Conservation (phyloP, 2,888 invertebrate genomes). For the Acanthosoma haemorrhoidale region DNA sequence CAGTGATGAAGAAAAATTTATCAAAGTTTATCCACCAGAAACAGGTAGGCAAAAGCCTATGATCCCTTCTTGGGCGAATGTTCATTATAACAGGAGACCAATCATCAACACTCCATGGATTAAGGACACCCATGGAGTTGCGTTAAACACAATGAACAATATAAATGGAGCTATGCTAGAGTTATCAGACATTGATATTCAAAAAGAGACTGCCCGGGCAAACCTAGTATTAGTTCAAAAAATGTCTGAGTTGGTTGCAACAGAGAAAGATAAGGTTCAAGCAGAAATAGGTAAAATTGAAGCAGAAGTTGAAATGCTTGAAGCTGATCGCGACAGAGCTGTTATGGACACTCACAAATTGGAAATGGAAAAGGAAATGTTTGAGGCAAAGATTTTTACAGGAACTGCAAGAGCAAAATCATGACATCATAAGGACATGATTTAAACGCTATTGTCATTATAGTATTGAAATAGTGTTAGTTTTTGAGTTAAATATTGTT, state of each 20-base stretch:
- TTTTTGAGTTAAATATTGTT: no score
- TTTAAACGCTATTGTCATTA: no score
- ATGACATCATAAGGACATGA: background rate
- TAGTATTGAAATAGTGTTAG: no score
- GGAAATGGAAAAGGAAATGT: conserved; percentile 33
- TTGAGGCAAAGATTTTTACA: conserved; percentile 34
- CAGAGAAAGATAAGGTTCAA: conserved; percentile 39
- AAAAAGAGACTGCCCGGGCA: conserved; percentile 38
- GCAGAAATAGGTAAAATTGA: conserved; percentile 21
- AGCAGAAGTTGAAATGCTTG: conserved; percentile 20
- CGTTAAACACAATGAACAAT: conserved; percentile 31
- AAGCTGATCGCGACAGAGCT: conserved; percentile 27
- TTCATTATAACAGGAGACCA: conserved; percentile 31
- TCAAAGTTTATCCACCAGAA: conserved; percentile 24
- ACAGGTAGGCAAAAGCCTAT: conserved; percentile 30
- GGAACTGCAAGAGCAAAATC: conserved; percentile 19
- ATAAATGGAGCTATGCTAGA: conserved; percentile 34
- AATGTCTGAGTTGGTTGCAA: conserved; percentile 36
- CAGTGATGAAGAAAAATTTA: conserved; percentile 1
- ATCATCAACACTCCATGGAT: conserved; percentile 33
- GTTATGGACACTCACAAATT: conserved; percentile 34
- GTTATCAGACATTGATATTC: conserved; percentile 34
- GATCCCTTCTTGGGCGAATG: conserved; percentile 31
- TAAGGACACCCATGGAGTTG: conserved; percentile 33
- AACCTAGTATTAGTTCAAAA: conserved; percentile 46